Base-by-base conservation (phyloP, 2,888 invertebrate genomes). In the Siphlonurus alternatus region DNA sequence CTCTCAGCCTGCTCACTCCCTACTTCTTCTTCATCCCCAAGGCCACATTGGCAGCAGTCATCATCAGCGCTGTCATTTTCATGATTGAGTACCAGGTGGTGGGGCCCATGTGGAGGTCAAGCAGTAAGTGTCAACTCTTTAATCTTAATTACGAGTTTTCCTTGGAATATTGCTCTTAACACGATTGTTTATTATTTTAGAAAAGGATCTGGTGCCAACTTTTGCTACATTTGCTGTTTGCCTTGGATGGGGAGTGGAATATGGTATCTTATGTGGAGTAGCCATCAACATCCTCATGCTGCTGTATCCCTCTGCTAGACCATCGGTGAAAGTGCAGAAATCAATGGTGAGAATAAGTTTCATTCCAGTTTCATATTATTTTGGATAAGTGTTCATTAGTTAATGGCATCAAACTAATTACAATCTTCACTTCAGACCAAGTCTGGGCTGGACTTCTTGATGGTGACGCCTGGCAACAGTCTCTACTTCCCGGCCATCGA, bases 61-160 rank as follows among this genome's bases (percentile, higher is more conserved):
- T 96, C 66, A 94, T 96, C 68, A 89, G 91, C 73, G 95, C 96
- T 69, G 95, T 96, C 67, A 87, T 95, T 74, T 92, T 91, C 76
- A 93, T 93, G 93, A 91, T 93, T 71, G 93, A 93, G 76, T 92
- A 90, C 74, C 89, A 90, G 79, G 88, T 89, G 61, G 85, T 91
- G 1, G 87, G 88, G 70, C 87, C 90, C 0, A 86, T 91, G 83
- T 92, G 91, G 91, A 82, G 84, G 18, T 89, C 89, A 0, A 86
- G 87, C 67, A 85, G 88, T 67, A 82, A 85, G 69, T 71, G 64
- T 22, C 15, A 38, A 38, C 7, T 54, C n/a, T 18, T 10, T 63
- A n/a, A 18, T 19, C 7, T 19, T 18, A 56, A 62, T 18, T 56
- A 1, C 1, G 1, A 23, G 22, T 38, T 2, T 18, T 25, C 22